A percentile compares a stretch with the other conserved stretches of the same genome.
phyloP scores from a whole-genome alignment of 1,140 invertebrate species.

The Zaprionus kolodkinae region DNA sequence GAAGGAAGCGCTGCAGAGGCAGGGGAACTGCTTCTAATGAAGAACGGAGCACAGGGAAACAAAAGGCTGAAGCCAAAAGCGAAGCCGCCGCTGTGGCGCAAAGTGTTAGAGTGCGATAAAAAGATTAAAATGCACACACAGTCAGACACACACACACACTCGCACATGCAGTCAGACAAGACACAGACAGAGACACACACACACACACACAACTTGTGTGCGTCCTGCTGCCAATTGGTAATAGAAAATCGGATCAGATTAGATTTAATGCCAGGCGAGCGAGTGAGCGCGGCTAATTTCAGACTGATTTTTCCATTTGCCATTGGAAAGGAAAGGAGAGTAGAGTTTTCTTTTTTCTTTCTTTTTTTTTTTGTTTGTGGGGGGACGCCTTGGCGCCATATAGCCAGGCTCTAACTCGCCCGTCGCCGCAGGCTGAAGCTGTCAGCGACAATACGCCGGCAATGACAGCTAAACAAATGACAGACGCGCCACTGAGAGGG shows the following conservation, averaged over 20 bases:
- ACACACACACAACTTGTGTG: neutral
- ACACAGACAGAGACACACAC: constrained; percentile 9
- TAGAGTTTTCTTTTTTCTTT: too few relatives aligned
- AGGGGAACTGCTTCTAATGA: constrained; percentile 41
- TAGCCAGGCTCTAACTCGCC: neutral
- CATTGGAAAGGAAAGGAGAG: constrained; percentile 21
- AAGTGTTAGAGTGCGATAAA: constrained; percentile 80
- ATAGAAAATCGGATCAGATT: constrained; percentile 83
- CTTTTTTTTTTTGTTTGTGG: neutral
- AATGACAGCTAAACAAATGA: constrained; percentile 83
- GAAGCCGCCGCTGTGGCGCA: constrained; percentile 40
- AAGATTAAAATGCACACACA: constrained; percentile 75
- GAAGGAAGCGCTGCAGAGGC: too few relatives aligned
- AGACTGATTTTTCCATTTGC: constrained; percentile 71
- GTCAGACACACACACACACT: neutral
- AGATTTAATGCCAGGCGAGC: constrained; percentile 73
- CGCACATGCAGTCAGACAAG: constrained; percentile 18
- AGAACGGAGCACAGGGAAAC: constrained; percentile 49
- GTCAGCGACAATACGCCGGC: constrained; percentile 73
- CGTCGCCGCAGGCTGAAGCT: constrained; percentile 33
- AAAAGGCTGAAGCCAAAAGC: constrained; percentile 63
- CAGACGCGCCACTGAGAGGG: constrained; percentile 49
- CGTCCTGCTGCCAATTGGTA: constrained; percentile 58
- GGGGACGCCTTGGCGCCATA: constrained; percentile 36
- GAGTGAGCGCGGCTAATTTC: constrained; percentile 69